Evolutionary conservation across 1,140 invertebrate species (phyloP), one percentile per base, ranked within the genome.

Genomic region (Elymnias hypermnestra): DNA sequence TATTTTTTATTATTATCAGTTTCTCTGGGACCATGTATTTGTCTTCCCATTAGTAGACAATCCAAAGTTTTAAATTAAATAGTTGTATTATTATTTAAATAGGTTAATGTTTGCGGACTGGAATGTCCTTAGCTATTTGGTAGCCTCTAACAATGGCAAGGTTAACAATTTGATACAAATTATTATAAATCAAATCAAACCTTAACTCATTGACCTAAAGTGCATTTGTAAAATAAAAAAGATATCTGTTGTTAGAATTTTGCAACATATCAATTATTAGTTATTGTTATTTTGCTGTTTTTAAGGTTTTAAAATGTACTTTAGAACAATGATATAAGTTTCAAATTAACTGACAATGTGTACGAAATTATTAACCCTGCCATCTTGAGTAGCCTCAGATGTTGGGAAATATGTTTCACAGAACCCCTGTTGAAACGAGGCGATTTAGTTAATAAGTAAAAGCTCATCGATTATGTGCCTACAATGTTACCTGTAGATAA

Each of bases 401-500:
- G 9, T 15, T 38, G 18, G 14, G 33, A 35, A 28, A 21, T 45
- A 13, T 26, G 14, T 15, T 1, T 3, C 13, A 33, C 15, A 12
- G 25, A 46, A n/a, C n/a, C 23, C 33, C 9, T 12, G 14, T 36
- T 25, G 26, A 43, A 39, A 55, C 35, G 55, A 52, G 56, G 51
- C 35, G 29, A 25, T 41, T 38, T 39, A 44, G 10, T 17, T 37
- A 57, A 59, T 68, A 70, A 61, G 46, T 48, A 47, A 61, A 70
- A 81, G 79, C 79, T 82, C 77, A 81, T 73, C 60, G 67, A 79
- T 64, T 59, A 84, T 72, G 81, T 84, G 81, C 81, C 81, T 82
- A 84, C 74, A 66, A 82, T 84, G 81, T 84, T 84, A 84, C 81
- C 81, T 82, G 76, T 84, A 84, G 81, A 76, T 78, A 63, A 58